Conservation (phyloP, 2,113 vertebrate genomes). For the Myrmecophaga tridactyla region DNA sequence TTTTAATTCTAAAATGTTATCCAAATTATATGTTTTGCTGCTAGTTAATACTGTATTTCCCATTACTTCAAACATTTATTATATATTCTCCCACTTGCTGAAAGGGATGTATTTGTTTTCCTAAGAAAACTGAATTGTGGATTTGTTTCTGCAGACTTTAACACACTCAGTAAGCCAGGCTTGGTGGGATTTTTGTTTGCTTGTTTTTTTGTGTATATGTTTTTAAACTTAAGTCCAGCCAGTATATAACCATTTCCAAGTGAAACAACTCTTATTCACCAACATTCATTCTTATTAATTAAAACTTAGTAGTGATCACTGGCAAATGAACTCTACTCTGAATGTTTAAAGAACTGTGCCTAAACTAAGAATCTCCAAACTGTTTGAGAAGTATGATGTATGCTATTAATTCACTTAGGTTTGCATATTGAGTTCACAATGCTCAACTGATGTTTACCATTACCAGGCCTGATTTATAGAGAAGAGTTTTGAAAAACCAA, state of each 20-base stretch:
- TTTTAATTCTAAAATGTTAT: slow-evolving; percentile 19
- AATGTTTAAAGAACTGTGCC: neutral
- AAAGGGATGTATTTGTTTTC: neutral
- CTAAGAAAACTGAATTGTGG: neutral
- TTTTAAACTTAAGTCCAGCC: neutral
- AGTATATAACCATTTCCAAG: neutral
- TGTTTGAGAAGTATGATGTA: neutral
- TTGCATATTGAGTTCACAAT: neutral
- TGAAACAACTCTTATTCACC: neutral
- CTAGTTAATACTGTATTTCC: neutral
- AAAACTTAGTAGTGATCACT: neutral
- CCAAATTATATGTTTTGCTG: neutral
- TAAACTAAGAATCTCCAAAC: neutral
- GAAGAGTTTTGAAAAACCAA: neutral
- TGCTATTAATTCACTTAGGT: neutral
- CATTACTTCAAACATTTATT: neutral
- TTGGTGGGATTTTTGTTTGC: neutral
- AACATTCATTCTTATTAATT: neutral
- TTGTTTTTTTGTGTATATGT: neutral
- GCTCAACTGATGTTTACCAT: neutral
- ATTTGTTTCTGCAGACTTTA: neutral
- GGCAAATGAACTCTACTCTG: slow-evolving; percentile 18
- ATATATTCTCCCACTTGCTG: neutral
- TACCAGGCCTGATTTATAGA: neutral
- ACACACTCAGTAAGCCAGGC: neutral